Percentiles rank a stretch among this genome's conserved stretches.
Conservation (phyloP, 2,888 invertebrate species). For the Anorthoa munda region DNA sequence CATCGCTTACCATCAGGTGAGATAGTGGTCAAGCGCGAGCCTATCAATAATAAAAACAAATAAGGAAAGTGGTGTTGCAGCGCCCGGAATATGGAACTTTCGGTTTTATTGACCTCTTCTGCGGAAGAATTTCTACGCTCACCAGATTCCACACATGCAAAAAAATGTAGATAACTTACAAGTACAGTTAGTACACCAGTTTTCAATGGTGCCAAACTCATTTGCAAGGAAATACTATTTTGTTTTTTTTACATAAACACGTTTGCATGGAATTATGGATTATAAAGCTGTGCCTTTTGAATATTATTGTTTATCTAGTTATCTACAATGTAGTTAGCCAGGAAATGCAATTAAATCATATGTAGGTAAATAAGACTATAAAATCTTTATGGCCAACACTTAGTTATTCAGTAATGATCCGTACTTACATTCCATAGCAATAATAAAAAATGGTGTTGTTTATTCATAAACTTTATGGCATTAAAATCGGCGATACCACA, state of each 20-base stretch:
- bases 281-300: neutral
- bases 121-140: neutral
- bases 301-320: neutral
- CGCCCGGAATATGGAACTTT: neutral
- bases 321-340: constrained; percentile 2
- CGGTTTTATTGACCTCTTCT: neutral
- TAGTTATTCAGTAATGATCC: constrained; percentile 28
- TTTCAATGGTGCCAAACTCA: neutral
- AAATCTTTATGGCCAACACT: constrained; percentile 34
- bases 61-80: neutral
- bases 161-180: neutral
- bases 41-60: too few species aligned
- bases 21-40: too few species aligned
- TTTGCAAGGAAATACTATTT: neutral
- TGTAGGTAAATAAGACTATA: constrained; percentile 41
- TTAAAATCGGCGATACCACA: constrained; percentile 58
- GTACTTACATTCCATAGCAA: constrained; percentile 18
- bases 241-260: neutral
- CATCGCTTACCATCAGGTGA: too few species aligned
- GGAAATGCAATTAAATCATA: constrained; percentile 35
- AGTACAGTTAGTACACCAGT: neutral
- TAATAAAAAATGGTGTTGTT: constrained; percentile 64
- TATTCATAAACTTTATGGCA: constrained; percentile 71
- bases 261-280: neutral
- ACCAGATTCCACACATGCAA: too few species aligned